These are phyloP conservation scores for Drosophila takahashii DNA, from an alignment of 1,140 invertebrate genomes.

Conservation along the genomic window DNA sequence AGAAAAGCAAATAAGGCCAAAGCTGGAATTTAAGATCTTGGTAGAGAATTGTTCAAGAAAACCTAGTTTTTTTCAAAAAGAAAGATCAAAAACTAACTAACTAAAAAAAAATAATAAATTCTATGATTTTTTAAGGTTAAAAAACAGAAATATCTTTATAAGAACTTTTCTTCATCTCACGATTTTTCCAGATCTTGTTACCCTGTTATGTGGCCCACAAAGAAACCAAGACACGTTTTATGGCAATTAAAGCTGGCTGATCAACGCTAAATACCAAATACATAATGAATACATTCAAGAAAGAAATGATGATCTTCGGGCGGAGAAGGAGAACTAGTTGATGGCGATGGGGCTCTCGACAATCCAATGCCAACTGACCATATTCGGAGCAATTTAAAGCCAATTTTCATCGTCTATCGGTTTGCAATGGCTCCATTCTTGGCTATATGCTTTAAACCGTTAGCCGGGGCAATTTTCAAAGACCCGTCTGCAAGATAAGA, in stretches of 20 bases:
- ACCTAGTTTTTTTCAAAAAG: too few relatives aligned
- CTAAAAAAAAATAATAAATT: too few relatives aligned
- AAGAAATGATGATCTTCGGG: constrained; percentile 12
- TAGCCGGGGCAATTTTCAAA: constrained; percentile 21
- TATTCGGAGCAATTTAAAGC: constrained; percentile 37
- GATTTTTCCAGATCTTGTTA: constrained; percentile 10
- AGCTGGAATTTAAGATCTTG: background rate
- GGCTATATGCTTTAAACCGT: constrained; percentile 23
- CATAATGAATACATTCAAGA: constrained; percentile 22
- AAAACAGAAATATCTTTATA: background rate
- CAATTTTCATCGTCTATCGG: constrained; percentile 30
- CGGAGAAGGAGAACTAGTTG: constrained; percentile 25
- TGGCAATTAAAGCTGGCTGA: constrained; percentile 20
- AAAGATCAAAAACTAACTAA: too few relatives aligned
- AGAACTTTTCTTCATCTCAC: constrained; percentile 5
- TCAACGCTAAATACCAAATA: constrained; percentile 34
- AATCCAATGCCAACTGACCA: constrained; percentile 28
- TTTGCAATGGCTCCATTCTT: constrained; percentile 29
- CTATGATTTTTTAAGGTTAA: too few relatives aligned
- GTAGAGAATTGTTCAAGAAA: background rate
- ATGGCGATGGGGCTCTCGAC: background rate
- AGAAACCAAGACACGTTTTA: constrained; percentile 25
- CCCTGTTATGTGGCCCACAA: constrained; percentile 26
- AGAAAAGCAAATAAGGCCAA: constrained; percentile 13
- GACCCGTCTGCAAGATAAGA: constrained; percentile 29